Percentiles rank a stretch among this genome's conserved stretches.
Evolutionary conservation across 2,888 invertebrate species (phyloP).

Genomic region (Agriopis aurantiaria): DNA sequence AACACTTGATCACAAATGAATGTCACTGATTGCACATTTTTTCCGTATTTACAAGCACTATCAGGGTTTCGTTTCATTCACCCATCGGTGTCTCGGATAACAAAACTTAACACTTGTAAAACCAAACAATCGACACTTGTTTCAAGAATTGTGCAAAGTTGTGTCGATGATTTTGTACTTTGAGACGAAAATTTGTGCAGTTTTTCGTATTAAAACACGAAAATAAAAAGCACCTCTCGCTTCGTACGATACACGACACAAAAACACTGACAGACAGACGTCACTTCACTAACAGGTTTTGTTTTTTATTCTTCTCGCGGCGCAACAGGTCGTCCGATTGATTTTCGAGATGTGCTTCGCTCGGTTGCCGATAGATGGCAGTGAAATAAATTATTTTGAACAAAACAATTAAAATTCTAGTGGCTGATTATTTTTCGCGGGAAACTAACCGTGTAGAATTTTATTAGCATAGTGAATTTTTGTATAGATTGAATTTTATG

Average conservation of each 20-base stretch:
- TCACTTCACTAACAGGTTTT: constrained; percentile 80
- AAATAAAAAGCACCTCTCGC: constrained; percentile 43
- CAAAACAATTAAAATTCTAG: constrained; percentile 40
- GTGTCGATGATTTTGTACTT: constrained; percentile 13
- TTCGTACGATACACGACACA: constrained; percentile 67
- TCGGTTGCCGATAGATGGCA: constrained; percentile 64
- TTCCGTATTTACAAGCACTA: constrained; percentile 68
- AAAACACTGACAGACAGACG: constrained; percentile 74
- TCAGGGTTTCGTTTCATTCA: constrained; percentile 57
- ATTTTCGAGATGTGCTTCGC: constrained; percentile 55
- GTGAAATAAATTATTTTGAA: constrained; percentile 33
- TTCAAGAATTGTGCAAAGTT: constrained; percentile 20
- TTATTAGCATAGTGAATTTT: constrained; percentile 65
- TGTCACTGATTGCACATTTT: constrained; percentile 69
- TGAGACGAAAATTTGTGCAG: constrained; percentile 25
- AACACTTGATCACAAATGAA: constrained; percentile 45
- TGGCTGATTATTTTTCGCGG: constrained; percentile 48
- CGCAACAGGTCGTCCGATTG: constrained; percentile 58
- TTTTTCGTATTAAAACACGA: constrained; percentile 40
- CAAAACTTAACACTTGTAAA: constrained; percentile 38
- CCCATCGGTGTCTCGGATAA: constrained; percentile 46
- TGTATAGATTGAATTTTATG: constrained; percentile 59
- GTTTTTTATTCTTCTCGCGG: constrained; percentile 64
- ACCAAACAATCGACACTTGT: constrained; percentile 38
- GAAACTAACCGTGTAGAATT: constrained; percentile 68